These are phyloP conservation scores for Takifugu bimaculatus DNA, from an alignment of 2,113 vertebrate genomes.

Conservation along the genomic window DNA sequence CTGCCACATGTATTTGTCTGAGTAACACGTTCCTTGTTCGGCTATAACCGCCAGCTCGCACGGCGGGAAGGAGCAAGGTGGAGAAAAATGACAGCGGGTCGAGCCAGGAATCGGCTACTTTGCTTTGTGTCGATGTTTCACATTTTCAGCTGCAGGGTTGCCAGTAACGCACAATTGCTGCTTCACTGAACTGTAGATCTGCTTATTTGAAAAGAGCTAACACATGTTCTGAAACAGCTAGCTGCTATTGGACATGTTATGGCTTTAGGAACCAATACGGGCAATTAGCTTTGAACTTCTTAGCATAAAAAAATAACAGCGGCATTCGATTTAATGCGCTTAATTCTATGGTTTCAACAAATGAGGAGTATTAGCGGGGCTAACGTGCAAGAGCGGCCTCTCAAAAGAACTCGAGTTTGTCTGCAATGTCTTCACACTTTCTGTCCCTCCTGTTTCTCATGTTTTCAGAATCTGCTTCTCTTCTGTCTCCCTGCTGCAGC, in stretches of 20 bases:
- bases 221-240: slow-evolving; percentile 35
- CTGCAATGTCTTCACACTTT: too few relatives aligned
- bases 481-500: too few relatives aligned
- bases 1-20: slow-evolving; percentile 26
- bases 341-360: too few relatives aligned
- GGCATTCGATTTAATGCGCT: too few relatives aligned
- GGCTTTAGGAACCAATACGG: too few relatives aligned
- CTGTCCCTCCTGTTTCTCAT: too few relatives aligned
- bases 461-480: too few relatives aligned
- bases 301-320: too few relatives aligned
- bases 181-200: slow-evolving; percentile 23
- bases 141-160: slow-evolving; percentile 8
- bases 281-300: too few relatives aligned
- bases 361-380: too few relatives aligned
- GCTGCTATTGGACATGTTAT: slow-evolving; percentile 10
- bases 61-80: slow-evolving; percentile 29
- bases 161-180: slow-evolving; percentile 13
- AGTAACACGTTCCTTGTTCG: slow-evolving; percentile 31
- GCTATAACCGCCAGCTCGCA: slow-evolving; percentile 17
- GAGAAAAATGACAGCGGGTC: slow-evolving; percentile 36
- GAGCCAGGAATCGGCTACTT: slow-evolving; percentile 11
- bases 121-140: slow-evolving; percentile 32
- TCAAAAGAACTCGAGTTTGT: too few relatives aligned
- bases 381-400: too few relatives aligned
- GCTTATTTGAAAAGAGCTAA: slow-evolving; percentile 34